Conservation (phyloP, 2,888 invertebrate species). For the Piscicola geometra region DNA sequence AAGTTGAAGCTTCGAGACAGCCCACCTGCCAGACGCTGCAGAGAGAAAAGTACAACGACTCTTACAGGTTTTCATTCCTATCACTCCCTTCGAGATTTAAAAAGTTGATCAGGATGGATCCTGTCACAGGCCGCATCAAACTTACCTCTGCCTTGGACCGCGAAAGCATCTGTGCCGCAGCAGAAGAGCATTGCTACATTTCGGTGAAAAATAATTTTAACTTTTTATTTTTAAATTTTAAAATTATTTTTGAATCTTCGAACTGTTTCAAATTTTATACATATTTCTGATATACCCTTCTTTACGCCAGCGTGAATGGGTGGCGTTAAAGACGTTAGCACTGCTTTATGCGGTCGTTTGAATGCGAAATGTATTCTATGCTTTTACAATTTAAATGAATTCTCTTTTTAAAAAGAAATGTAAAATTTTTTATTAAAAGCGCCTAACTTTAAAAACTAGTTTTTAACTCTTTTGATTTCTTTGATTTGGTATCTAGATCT, state of each 20-base stretch:
- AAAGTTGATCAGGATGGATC: constrained; percentile 40
- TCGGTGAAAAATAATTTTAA: constrained; percentile 1
- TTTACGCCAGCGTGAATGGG: neutral
- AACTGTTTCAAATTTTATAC: neutral
- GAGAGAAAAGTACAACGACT: neutral
- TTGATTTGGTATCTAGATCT: too few relatives aligned
- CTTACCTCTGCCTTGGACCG: constrained; percentile 41
- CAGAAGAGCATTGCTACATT: constrained; percentile 26
- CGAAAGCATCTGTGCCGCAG: constrained; percentile 39
- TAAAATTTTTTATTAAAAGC: too few relatives aligned
- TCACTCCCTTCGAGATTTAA: constrained; percentile 35
- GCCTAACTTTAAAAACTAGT: too few relatives aligned
- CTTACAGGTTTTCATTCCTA: constrained; percentile 40
- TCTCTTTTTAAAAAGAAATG: too few relatives aligned
- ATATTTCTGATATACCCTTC: neutral
- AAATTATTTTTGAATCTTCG: neutral
- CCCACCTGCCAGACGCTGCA: constrained; percentile 14
- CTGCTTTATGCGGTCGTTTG: neutral
- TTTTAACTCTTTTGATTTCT: too few relatives aligned
- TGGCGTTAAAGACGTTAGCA: neutral
- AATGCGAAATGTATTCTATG: neutral
- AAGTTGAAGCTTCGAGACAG: constrained; percentile 28
- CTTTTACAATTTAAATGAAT: neutral
- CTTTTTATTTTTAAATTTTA: neutral
- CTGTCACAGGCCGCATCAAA: constrained; percentile 40